Percentiles rank a stretch among this genome's conserved stretches.
Conservation (phyloP, 2,888 invertebrate species). For the Hirtodrosophila confusa region DNA sequence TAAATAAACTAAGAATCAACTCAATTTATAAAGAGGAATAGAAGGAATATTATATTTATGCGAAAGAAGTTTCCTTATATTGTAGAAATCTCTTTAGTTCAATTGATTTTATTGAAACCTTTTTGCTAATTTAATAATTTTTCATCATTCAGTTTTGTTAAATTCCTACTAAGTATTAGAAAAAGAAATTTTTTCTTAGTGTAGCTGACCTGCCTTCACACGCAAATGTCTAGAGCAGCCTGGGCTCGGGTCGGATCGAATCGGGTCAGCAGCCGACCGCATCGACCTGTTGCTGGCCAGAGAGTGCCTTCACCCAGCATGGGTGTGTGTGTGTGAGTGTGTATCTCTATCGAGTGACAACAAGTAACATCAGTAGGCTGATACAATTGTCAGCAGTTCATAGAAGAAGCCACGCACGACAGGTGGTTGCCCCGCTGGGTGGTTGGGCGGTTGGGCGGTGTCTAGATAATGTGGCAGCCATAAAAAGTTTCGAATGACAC, state of each 20-base stretch:
- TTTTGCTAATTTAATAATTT: too few species aligned
- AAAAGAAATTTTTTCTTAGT: too few species aligned
- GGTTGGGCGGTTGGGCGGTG: slow-evolving; percentile 5
- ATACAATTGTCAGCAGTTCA: slow-evolving; percentile 43
- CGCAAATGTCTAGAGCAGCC: slow-evolving; percentile 39
- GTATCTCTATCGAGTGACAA: slow-evolving; percentile 16
- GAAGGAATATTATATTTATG: too few species aligned
- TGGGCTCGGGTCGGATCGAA: slow-evolving; percentile 14
- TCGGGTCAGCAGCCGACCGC: slow-evolving; percentile 45
- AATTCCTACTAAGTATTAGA: too few species aligned
- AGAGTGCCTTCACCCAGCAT: slow-evolving; percentile 47
- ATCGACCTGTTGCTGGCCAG: not conserved
- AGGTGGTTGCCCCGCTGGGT: slow-evolving; percentile 45
- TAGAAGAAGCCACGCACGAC: slow-evolving; percentile 42
- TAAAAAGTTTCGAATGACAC: slow-evolving; percentile 57
- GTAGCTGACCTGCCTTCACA: slow-evolving; percentile 5
- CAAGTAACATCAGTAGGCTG: slow-evolving; percentile 37
- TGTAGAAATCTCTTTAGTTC: too few species aligned
- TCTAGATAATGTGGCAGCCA: slow-evolving; percentile 46
- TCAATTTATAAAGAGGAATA: too few species aligned
- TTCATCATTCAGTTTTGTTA: too few species aligned
- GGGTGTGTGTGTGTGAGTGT: slow-evolving; percentile 12
- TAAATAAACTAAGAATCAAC: too few species aligned
- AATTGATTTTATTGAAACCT: too few species aligned
- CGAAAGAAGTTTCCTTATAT: too few species aligned